Evolutionary conservation across 2,797 vertebrate genomes (phyloP).

Genomic region (Loriculus beryllinus): DNA sequence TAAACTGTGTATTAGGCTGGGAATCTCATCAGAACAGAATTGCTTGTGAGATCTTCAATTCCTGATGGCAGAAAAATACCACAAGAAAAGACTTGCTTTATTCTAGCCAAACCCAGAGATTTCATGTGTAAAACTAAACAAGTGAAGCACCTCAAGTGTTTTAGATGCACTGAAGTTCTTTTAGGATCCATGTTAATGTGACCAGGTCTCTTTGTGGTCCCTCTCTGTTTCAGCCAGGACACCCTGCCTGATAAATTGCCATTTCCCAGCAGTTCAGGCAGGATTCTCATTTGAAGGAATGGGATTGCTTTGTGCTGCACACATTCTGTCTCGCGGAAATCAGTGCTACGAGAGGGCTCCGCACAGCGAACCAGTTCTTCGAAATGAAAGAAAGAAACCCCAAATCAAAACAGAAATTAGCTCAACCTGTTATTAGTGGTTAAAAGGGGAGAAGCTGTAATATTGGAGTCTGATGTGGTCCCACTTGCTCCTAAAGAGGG

Average conservation of each 20-base stretch:
- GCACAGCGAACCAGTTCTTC: not conserved
- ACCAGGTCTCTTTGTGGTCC: not conserved
- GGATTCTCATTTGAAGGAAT: not conserved
- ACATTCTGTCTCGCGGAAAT: not conserved
- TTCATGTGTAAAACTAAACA: not conserved
- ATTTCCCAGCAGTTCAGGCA: not conserved
- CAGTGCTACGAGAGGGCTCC: not conserved
- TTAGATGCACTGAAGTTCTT: rapidly evolving
- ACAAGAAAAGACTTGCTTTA: not conserved
- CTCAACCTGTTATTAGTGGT: slow-evolving; percentile 43
- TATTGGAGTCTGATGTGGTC: slow-evolving; percentile 30
- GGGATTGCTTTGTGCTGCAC: not conserved
- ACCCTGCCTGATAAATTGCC: not conserved
- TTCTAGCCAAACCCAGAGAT: not conserved
- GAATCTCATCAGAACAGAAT: not conserved
- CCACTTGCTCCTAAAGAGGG: slow-evolving; percentile 24
- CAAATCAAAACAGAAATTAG: slow-evolving; percentile 44
- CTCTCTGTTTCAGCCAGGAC: not conserved
- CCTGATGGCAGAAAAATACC: slow-evolving; percentile 10
- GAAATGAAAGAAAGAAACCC: slow-evolving; percentile 39
- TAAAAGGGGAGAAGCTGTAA: slow-evolving; percentile 47
- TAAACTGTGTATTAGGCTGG: not conserved
- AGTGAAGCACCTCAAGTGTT: not conserved
- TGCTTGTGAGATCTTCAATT: slow-evolving; percentile 25
- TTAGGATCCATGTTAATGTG: not conserved